Base-by-base conservation (phyloP, 2,888 invertebrate species). In the Empis stercorea region DNA sequence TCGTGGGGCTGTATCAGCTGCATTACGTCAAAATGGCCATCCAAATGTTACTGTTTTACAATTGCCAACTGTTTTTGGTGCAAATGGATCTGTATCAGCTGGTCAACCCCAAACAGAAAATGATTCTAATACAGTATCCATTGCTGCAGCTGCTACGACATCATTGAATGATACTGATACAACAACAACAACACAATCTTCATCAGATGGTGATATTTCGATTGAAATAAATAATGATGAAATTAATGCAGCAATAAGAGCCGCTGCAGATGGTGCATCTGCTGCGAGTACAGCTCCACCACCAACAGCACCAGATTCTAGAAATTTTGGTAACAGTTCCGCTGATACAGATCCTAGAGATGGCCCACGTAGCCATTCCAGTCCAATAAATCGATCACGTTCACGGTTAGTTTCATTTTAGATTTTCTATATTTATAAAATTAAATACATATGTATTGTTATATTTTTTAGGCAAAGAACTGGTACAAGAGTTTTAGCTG, bases 1-100 rank as follows among this genome's bases (percentile, higher is more conserved):
- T 7, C 68, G 67, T 52, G 68, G 67, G 45, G 69, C 70, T 3
- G 66, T 70, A 1, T 65, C 65, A 2, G 69, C 67, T 9, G 70
- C 68, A 4, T 53, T 69, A 2, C 61, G 63, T 14, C 64, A 66
- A 34, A 64, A 61, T 45, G 60, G 61, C 7, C 64, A 64, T 41
- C 62, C 63, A 16, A 69, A 69, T 48, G 63, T 68, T 20, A 66
- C 68, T 1, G 63, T 69, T 34, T 59, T 68, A 11, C 67, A 68
- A 48, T 51, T 68, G 44, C 67, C 67, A 30, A 62, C 63, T 1
- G 62, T 68, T 1, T 63, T 63, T 30, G 64, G 63, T 43, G 51
- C 61, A 5, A 57, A 56, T 45, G 61, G 55, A 14, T 54, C 56
- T 1, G 51, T 51, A 11, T 37, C 46, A n/a, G 20, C 43, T 16